Conservation (phyloP, 1,140 invertebrate genomes). For the Eurosta solidaginis region DNA sequence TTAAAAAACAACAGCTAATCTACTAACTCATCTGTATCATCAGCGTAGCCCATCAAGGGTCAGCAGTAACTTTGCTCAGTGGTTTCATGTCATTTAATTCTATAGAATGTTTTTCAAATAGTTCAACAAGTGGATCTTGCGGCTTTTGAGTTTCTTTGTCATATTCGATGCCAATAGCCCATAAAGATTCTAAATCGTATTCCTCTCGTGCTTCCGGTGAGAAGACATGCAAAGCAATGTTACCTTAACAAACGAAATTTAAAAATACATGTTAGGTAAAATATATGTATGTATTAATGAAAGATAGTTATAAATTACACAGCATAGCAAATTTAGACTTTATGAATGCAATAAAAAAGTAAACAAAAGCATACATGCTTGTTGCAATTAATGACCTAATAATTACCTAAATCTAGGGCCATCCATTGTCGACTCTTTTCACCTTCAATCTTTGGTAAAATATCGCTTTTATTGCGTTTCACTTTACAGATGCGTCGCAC, state of each 20-base stretch:
- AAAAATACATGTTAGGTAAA: not conserved
- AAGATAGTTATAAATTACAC: no score
- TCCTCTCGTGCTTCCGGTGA: constrained; percentile 68
- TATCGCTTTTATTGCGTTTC: constrained; percentile 70
- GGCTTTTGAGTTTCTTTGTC: constrained; percentile 71
- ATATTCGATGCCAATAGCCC: constrained; percentile 82
- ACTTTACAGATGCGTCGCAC: constrained; percentile 79
- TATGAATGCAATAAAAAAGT: no score
- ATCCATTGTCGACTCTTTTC: constrained; percentile 79
- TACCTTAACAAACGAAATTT: constrained; percentile 65
- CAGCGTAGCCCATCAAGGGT: not conserved
- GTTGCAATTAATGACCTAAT: no score
- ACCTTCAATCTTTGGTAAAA: constrained; percentile 78
- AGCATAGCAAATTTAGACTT: no score
- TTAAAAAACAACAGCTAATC: not conserved
- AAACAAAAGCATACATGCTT: no score
- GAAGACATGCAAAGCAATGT: constrained; percentile 91
- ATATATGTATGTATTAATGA: no score
- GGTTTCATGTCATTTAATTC: constrained; percentile 24
- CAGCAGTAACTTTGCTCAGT: not conserved
- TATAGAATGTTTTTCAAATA: constrained; percentile 68
- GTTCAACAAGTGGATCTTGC: constrained; percentile 64
- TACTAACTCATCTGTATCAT: not conserved
- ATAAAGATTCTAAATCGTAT: constrained; percentile 90
- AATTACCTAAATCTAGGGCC: constrained; percentile 83